A percentile compares a stretch with the other conserved stretches of the same genome.
Evolutionary conservation across 2,888 invertebrate genomes (phyloP).

Genomic region (Yponomeuta malinellus): DNA sequence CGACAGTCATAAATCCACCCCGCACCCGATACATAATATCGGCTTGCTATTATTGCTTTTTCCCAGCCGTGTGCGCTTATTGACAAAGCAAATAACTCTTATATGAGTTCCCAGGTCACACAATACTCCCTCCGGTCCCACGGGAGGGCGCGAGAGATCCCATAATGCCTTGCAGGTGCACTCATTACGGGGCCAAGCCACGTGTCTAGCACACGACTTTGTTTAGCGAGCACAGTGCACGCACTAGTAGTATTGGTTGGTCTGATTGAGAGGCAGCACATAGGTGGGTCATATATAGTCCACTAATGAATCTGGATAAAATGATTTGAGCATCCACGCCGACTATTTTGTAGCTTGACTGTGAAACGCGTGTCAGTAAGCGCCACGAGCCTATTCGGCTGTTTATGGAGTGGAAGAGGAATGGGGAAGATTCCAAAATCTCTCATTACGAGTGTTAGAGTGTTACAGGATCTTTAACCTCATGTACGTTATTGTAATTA

Average conservation of each 20-base stretch:
- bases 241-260: slow-evolving; percentile 38
- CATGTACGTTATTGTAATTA: too few relatives aligned
- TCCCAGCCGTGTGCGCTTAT: slow-evolving; percentile 39
- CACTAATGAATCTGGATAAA: not conserved
- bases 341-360: not conserved
- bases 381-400: not conserved
- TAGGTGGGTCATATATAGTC: slow-evolving; percentile 14
- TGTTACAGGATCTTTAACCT: too few relatives aligned
- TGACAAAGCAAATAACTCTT: slow-evolving; percentile 59
- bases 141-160: slow-evolving; percentile 75
- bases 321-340: not conserved
- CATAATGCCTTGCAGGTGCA: slow-evolving; percentile 71
- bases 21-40: slow-evolving; percentile 21
- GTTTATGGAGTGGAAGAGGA: too few relatives aligned
- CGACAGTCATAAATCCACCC: slow-evolving; percentile 23
- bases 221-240: slow-evolving; percentile 46
- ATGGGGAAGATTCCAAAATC: too few relatives aligned
- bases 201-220: slow-evolving; percentile 38
- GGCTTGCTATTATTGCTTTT: slow-evolving; percentile 47
- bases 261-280: slow-evolving; percentile 33
- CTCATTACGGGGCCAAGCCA: slow-evolving; percentile 67
- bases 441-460: too few relatives aligned
- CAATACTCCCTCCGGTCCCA: slow-evolving; percentile 49
- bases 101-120: slow-evolving; percentile 16
- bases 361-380: not conserved